Evolutionary conservation across 2,797 vertebrate genomes (phyloP).

Genomic region (Australoheros facetus): DNA sequence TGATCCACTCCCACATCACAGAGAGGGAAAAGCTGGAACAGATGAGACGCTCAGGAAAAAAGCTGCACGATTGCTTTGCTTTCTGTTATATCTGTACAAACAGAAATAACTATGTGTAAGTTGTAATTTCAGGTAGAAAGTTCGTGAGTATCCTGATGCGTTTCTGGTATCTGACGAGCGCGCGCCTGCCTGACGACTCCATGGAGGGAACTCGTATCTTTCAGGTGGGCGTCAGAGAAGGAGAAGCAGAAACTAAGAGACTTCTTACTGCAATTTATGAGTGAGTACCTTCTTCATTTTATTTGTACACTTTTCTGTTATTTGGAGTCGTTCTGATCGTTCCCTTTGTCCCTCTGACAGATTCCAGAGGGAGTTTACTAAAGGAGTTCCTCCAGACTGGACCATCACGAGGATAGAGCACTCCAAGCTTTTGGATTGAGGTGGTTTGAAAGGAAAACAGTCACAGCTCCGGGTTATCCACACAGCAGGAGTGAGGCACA

Average conservation of each 20-base stretch:
- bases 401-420: slow-evolving; percentile 93
- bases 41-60: neutral
- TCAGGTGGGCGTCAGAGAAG: slow-evolving; percentile 81
- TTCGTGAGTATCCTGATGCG: slow-evolving; percentile 95
- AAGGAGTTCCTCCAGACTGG: slow-evolving; percentile 93
- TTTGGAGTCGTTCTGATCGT: neutral
- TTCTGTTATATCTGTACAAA: neutral
- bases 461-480: neutral
- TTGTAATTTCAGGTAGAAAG: slow-evolving; percentile 83
- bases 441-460: neutral
- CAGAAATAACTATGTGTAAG: neutral
- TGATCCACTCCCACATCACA: neutral
- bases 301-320: neutral
- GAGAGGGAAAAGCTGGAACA: neutral
- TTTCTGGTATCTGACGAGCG: slow-evolving; percentile 93
- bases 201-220: slow-evolving; percentile 83
- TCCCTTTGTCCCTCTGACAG: slow-evolving; percentile 67
- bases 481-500: neutral
- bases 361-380: slow-evolving; percentile 96
- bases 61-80: neutral
- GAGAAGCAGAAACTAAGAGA: slow-evolving; percentile 80
- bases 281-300: slow-evolving; percentile 77
- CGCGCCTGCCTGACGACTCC: slow-evolving; percentile 83
- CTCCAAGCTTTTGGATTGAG: slow-evolving; percentile 89
- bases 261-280: slow-evolving; percentile 92